Percentiles rank a stretch among this genome's conserved stretches.
These are phyloP conservation scores for Halotydeus destructor DNA, from an alignment of 1,140 invertebrate species.

Conservation along the genomic window DNA sequence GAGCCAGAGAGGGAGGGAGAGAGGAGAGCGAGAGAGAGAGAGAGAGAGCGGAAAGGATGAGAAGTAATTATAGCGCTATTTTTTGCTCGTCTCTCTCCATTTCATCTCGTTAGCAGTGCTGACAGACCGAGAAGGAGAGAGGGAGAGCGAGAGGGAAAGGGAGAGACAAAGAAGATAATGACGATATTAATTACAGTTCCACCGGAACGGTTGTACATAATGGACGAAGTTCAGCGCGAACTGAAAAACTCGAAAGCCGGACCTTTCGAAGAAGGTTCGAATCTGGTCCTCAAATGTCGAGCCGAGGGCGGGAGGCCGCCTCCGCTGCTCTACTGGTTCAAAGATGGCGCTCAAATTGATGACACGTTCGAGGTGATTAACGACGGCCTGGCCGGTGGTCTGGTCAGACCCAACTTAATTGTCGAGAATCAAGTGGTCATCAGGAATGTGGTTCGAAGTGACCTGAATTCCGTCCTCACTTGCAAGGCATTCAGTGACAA, in stretches of 20 bases:
- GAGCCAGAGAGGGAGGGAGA: too few species aligned
- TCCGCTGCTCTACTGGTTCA: constrained; percentile 61
- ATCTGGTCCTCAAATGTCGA: constrained; percentile 59
- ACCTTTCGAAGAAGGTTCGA: constrained; percentile 62
- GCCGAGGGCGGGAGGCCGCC: constrained; percentile 59
- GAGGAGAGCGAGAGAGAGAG: too few species aligned
- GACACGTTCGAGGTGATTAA: constrained; percentile 27
- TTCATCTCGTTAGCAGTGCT: too few species aligned
- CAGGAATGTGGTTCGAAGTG: constrained; percentile 45
- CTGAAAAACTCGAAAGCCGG: constrained; percentile 47
- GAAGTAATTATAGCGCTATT: too few species aligned
- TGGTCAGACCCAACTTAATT: neutral
- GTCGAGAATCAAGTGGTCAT: constrained; percentile 48
- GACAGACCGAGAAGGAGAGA: too few species aligned
- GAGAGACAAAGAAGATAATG: too few species aligned
- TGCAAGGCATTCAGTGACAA: constrained; percentile 34
- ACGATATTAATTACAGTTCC: constrained; percentile 59
- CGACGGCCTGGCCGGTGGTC: neutral
- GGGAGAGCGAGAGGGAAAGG: too few species aligned
- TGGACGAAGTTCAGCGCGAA: constrained; percentile 50
- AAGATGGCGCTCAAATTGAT: constrained; percentile 47
- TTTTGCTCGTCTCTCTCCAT: too few species aligned
- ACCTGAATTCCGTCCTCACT: constrained; percentile 48
- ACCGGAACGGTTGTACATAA: constrained; percentile 57
- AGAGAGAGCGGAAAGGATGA: too few species aligned